Evolutionary conservation across 2,888 invertebrate genomes (phyloP).

Genomic region (Anthophora plumipes): DNA sequence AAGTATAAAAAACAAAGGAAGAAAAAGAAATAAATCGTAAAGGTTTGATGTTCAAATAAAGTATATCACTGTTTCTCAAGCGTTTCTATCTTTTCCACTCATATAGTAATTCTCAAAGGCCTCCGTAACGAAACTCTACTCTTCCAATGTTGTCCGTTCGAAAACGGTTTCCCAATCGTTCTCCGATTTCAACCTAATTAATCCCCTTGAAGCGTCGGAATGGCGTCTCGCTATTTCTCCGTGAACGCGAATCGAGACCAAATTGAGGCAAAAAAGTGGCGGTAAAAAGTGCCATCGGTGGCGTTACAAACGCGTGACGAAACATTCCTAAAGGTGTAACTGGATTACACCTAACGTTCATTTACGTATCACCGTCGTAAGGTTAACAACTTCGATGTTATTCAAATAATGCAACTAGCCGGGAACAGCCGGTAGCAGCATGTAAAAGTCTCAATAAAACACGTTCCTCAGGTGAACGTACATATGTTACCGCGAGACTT

Average conservation of each 20-base stretch:
- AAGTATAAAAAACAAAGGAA: too few species aligned
- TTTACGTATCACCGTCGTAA: neutral
- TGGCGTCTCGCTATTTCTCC: neutral
- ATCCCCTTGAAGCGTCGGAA: neutral
- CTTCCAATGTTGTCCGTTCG: neutral
- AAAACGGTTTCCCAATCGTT: conserved; percentile 13
- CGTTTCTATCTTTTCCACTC: too few species aligned
- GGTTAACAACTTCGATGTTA: conserved; percentile 50
- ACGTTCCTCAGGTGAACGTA: conserved; percentile 10
- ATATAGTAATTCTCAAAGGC: neutral
- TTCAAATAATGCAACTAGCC: conserved; percentile 36
- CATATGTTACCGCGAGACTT: neutral
- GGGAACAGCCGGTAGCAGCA: neutral
- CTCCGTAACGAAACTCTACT: neutral
- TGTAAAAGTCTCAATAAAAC: conserved; percentile 24
- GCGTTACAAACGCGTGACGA: too few species aligned
- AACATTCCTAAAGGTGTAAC: conserved; percentile 42
- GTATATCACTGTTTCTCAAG: too few species aligned
- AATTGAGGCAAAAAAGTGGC: conserved; percentile 3
- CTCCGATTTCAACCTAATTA: conserved; percentile 4
- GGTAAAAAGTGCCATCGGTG: conserved; percentile 36
- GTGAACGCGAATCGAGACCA: neutral
- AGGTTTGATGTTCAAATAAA: too few species aligned
- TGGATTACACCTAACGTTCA: conserved; percentile 42
- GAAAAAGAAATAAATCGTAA: too few species aligned